Conservation (phyloP, 2,113 vertebrate species). For the Syrmaticus mikado region DNA sequence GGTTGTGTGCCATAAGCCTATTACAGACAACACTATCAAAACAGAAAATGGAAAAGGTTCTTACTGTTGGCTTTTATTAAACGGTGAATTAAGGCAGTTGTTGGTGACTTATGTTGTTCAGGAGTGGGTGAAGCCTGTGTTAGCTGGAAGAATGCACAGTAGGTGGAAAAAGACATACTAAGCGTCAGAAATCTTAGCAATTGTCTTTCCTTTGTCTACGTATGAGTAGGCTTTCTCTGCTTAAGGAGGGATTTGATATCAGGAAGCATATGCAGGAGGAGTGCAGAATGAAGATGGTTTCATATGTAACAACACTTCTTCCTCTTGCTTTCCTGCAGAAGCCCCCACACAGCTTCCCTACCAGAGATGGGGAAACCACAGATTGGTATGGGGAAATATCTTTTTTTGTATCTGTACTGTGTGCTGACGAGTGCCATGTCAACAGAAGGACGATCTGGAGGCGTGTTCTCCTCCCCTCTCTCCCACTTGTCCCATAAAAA, state of each 20-base stretch:
- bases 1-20: not conserved
- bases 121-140: not conserved
- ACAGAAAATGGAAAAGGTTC: not conserved
- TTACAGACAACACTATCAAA: not conserved
- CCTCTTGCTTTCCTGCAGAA: not conserved
- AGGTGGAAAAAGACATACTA: not conserved
- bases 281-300: not conserved
- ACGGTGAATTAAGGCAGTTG: not conserved
- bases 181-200: not conserved
- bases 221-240: not conserved
- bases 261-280: rapidly evolving
- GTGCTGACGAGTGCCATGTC: too few species aligned
- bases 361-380: not conserved
- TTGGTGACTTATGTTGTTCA: not conserved
- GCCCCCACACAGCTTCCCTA: not conserved
- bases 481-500: not conserved
- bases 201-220: not conserved
- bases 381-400: not conserved
- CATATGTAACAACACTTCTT: too few species aligned
- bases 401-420: not conserved
- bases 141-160: not conserved
- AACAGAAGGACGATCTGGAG: not conserved
- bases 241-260: not conserved
- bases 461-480: rapidly evolving
- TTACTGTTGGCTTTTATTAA: not conserved